phyloP scores from a whole-genome alignment of 2,888 invertebrate species.

The Lysandra bellargus region DNA sequence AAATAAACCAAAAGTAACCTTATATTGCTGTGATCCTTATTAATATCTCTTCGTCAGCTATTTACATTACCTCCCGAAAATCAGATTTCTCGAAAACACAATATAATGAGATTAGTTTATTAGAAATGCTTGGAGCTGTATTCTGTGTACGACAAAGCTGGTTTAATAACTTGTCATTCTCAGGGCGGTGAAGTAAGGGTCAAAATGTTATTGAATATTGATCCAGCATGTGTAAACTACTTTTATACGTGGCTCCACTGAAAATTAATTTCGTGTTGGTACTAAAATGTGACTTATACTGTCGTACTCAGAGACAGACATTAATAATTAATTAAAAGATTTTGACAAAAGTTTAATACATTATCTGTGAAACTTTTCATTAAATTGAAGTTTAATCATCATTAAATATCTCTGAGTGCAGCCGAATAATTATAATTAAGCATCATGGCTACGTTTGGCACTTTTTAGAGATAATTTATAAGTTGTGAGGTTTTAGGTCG shows the following conservation, averaged over 20 bases:
- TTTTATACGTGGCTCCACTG: neutral
- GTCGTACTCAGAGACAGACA: too few species aligned
- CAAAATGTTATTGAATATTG: conserved; percentile 29
- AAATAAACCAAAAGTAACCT: too few species aligned
- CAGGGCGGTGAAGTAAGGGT: conserved; percentile 26
- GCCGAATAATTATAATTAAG: neutral
- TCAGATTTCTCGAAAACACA: neutral
- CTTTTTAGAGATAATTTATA: neutral
- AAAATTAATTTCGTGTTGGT: conserved; percentile 5
- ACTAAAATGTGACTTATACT: neutral
- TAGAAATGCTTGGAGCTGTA: neutral
- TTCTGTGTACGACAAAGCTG: conserved; percentile 9
- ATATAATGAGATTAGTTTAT: conserved; percentile 10
- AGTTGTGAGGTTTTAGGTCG: too few species aligned
- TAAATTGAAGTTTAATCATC: too few species aligned
- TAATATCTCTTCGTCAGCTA: neutral
- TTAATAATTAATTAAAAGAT: too few species aligned
- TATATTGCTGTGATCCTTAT: too few species aligned
- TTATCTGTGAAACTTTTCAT: too few species aligned
- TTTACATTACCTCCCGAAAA: neutral
- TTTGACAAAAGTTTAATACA: too few species aligned
- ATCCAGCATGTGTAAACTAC: conserved; percentile 22
- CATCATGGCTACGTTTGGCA: neutral
- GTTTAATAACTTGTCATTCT: conserved; percentile 28
- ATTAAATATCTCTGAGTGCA: too few species aligned